Evolutionary conservation across 2,888 invertebrate genomes (phyloP), one percentile per base, ranked within the genome.

Genomic region (Leistus spinibarbis): DNA sequence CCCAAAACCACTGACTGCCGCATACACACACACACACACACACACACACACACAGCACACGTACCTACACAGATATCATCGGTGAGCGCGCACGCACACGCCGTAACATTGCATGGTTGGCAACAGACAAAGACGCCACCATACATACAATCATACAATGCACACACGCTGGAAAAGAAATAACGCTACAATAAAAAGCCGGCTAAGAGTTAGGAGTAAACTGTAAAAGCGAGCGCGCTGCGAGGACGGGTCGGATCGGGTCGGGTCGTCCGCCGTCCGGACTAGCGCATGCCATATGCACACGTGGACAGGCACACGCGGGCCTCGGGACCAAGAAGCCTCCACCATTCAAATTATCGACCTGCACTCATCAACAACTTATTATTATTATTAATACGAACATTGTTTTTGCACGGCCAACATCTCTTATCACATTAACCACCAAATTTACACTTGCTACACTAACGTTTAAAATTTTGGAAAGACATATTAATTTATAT

Each of bases 1-100:
- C 88, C 88, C 88, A 88, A 88, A 88, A 88, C 84, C 82, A 85
- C 84, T 78, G 79, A 79, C 80, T 79, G 80, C 80, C 81, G 81
- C 80, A 77, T 80, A 79, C 79, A 80, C 80, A 78, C 79, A 78
- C 71, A 60, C 20, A 60, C 54, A 13, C 69, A 23, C 54, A 67
- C 24, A 56, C 79, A 79, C 79, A 76, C 77, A 74, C 76, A 77
- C 76, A 78, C 78, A 78, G 77, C 67, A 64, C 57, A 68, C 68
- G 16, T 20, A 64, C 23, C 10, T 57, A 57, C 57, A 57, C 7
- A 40, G 40, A 10, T 40, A 40, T 40, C 13, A 40, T 40, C 40
- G 10, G 40, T 40, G 13, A 40, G 5, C 40, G 40, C 40, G 40
- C 40, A 40, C 40, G 40, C 40, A 40, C 13, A 40, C 40, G 13